Base-by-base conservation (phyloP, 2,797 vertebrate genomes). In the Echiichthys vipera region DNA sequence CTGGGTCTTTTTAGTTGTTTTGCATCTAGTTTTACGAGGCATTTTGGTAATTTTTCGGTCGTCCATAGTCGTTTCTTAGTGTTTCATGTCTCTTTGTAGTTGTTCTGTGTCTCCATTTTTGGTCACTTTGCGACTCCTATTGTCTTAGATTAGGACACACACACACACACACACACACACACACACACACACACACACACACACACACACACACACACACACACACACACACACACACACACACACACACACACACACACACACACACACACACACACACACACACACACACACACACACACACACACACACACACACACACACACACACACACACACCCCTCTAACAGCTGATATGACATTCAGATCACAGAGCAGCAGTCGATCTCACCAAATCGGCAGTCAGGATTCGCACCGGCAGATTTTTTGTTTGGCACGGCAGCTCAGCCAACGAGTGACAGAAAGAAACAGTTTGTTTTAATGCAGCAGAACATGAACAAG, bases 351-450 rank as follows among this genome's bases (percentile, higher is more conserved):
- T 65, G 63, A 81, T 74, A 39, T 42, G 30, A 37, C 65, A 77
- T 74, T 79, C 75, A 65, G 69, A 76, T 86, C 81, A 79, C 78
- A 84, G 30, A 74, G 63, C 25, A 22, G 25, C 45, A 12, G 46
- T 3, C 25, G 5, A 4, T 63, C 46, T n/a, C n/a, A 25, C 49
- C 34, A 14, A 66, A 29, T 22, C 12, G 3, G 27, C 55, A 37
- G 67, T 53, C 50, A 2, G 32, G 4, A 5, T 4, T 42, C 30
- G 57, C 34, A n/a, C 17, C 24, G 8, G 50, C 55, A 55, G 65
- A 51, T n/a, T 56, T 34, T 46, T 20, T n/a, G n/a, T 29, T 34
- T 74, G 39, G 57, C 10, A 11, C 1, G 3, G 2, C 65, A 62
- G n/a, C 49, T 59, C 64, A 20, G n/a, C 22, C 25, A n/a, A 27